Conservation (phyloP, 2,797 vertebrate species). For the Arvicola amphibius region DNA sequence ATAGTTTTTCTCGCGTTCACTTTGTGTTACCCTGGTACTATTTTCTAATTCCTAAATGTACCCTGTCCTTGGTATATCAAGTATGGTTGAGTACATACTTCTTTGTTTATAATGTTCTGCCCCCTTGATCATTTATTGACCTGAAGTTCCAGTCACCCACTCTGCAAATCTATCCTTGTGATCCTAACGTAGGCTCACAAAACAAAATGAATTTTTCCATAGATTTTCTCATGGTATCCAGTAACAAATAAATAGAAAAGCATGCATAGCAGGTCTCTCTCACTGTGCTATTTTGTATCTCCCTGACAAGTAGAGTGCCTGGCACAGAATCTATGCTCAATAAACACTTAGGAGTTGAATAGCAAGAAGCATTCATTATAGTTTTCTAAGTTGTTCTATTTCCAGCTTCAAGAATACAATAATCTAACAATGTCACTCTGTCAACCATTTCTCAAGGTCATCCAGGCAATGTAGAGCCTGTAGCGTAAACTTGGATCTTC, state of each 20-base stretch:
- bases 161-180: not conserved
- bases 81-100: too few species aligned
- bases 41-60: not conserved
- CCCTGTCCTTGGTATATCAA: not conserved
- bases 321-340: not conserved
- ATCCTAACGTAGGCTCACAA: not conserved
- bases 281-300: not conserved
- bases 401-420: not conserved
- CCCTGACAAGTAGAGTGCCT: not conserved
- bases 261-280: not conserved
- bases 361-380: not conserved
- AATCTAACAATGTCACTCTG: not conserved
- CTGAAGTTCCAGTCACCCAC: not conserved
- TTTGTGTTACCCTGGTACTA: not conserved
- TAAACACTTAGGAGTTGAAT: not conserved
- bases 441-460: not conserved
- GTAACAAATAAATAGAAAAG: not conserved
- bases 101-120: not conserved
- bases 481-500: not conserved
- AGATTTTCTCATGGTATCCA: not conserved
- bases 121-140: not conserved
- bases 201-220: not conserved
- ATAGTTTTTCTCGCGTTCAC: not conserved
- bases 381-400: slow-evolving; percentile 17
- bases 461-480: not conserved